Percentiles rank a stretch among this genome's conserved stretches.
These are phyloP conservation scores for Perccottus glenii DNA, from an alignment of 2,113 vertebrate species.

Conservation along the genomic window DNA sequence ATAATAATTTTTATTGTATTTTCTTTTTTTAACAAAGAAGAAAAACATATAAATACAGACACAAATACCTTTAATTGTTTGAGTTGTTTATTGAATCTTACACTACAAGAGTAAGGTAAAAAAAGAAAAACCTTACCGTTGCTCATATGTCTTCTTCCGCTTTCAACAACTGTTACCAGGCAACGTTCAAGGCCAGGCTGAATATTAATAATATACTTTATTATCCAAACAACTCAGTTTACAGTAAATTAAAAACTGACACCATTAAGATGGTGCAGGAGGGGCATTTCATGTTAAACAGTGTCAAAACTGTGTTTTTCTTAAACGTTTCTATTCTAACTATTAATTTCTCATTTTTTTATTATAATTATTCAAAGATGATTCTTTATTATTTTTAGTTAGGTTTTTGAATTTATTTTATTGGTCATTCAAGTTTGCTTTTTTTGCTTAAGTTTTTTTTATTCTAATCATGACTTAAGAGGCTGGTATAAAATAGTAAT, in stretches of 20 bases:
- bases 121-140: too few relatives aligned
- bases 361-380: background rate
- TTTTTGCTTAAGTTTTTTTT: constrained; percentile 20
- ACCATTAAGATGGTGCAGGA: background rate
- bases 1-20: too few relatives aligned
- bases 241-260: constrained; percentile 12
- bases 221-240: constrained; percentile 11
- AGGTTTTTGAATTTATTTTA: too few relatives aligned
- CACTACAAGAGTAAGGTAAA: too few relatives aligned
- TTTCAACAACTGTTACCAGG: constrained; percentile 25
- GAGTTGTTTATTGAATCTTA: too few relatives aligned
- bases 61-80: too few relatives aligned
- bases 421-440: constrained; percentile 36
- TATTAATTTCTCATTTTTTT: background rate
- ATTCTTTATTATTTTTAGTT: too few relatives aligned
- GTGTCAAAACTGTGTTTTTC: too few relatives aligned
- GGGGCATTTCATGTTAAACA: too few relatives aligned
- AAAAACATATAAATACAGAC: too few relatives aligned
- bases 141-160: background rate
- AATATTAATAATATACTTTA: constrained; percentile 20
- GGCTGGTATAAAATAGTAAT: constrained; percentile 35
- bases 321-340: too few relatives aligned
- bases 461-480: constrained; percentile 49
- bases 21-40: too few relatives aligned
- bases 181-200: constrained; percentile 10